Evolutionary conservation across 2,113 vertebrate genomes (phyloP).

Genomic region (Mungos mungo): DNA sequence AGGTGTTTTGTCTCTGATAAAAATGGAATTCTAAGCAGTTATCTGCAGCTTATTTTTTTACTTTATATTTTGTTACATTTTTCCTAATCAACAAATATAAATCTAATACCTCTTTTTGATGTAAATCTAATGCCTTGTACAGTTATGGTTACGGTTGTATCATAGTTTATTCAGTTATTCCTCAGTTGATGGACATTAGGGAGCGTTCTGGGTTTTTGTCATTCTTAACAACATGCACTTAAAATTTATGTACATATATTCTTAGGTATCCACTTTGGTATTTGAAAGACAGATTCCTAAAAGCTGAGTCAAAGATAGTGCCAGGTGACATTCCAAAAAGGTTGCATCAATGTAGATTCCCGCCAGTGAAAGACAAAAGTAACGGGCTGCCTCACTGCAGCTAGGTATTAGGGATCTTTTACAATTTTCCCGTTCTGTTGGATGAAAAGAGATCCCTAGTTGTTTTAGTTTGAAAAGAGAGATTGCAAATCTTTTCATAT

Average conservation of each 20-base stretch:
- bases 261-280: not conserved
- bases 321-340: not conserved
- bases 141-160: not conserved
- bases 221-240: not conserved
- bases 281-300: conserved; percentile 24
- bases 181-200: not conserved
- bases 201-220: not conserved
- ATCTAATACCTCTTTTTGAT: not conserved
- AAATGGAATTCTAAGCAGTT: conserved; percentile 15
- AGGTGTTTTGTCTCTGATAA: not conserved
- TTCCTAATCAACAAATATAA: conserved; percentile 5
- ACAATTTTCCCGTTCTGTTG: not conserved
- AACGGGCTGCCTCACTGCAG: not conserved
- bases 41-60: not conserved
- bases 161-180: not conserved
- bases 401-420: not conserved
- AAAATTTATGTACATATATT: not conserved
- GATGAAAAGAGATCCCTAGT: not conserved
- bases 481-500: not conserved
- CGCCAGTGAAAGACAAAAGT: not conserved
- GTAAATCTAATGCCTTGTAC: not conserved
- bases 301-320: not conserved
- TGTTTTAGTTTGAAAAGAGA: not conserved
- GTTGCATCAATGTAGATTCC: not conserved
- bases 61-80: not conserved